phyloP scores from a whole-genome alignment of 2,888 invertebrate genomes.

The Hirtodrosophila confusa region DNA sequence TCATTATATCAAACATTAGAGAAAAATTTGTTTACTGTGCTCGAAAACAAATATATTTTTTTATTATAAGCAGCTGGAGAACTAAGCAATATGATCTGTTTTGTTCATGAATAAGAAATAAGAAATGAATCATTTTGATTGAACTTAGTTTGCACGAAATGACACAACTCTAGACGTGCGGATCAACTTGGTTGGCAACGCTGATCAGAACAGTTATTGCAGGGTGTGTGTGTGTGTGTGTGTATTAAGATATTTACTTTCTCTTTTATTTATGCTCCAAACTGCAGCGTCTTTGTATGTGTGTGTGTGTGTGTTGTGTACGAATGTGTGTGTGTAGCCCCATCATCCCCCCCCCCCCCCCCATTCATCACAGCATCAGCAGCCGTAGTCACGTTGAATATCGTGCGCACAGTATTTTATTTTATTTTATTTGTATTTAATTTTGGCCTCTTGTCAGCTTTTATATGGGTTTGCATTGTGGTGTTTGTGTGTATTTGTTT shows the following conservation, averaged over 20 bases:
- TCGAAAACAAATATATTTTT: too few relatives aligned
- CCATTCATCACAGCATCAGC: constrained; percentile 8
- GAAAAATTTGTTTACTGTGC: too few relatives aligned
- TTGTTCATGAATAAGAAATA: too few relatives aligned
- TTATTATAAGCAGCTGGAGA: too few relatives aligned
- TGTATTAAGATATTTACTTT: constrained; percentile 50
- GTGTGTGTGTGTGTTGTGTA: constrained; percentile 7
- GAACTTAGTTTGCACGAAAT: too few relatives aligned
- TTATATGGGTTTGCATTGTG: constrained; percentile 58
- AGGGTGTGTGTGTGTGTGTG: constrained; percentile 18
- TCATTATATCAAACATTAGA: too few relatives aligned
- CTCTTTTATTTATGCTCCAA: constrained; percentile 72
- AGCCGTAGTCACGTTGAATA: constrained; percentile 49
- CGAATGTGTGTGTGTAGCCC: constrained; percentile 25
- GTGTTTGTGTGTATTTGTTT: constrained; percentile 28
- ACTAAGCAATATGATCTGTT: too few relatives aligned
- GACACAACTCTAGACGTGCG: background rate
- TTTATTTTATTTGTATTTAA: constrained; percentile 58
- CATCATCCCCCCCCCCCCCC: constrained; percentile 35
- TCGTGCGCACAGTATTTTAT: constrained; percentile 47
- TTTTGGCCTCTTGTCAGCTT: constrained; percentile 60
- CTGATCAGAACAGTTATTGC: constrained; percentile 31
- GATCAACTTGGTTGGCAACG: constrained; percentile 42
- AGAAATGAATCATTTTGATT: too few relatives aligned
- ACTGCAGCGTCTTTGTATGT: constrained; percentile 19